phyloP scores from a whole-genome alignment of 1,140 invertebrate species.

The Camponotus pennsylvanicus region DNA sequence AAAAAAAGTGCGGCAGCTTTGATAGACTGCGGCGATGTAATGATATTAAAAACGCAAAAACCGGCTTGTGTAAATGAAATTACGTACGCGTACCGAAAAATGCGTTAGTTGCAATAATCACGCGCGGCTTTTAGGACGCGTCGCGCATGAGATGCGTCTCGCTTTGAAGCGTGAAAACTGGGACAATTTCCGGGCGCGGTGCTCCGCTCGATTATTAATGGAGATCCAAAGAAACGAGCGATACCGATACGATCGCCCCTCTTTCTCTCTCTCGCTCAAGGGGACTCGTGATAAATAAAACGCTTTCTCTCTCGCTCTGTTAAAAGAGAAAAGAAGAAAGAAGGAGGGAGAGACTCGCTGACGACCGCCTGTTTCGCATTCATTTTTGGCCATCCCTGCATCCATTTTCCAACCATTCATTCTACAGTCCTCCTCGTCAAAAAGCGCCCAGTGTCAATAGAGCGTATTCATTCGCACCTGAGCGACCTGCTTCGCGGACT shows the following conservation, averaged over 20 bases:
- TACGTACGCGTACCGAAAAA: constrained; percentile 31
- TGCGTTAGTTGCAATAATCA: constrained; percentile 43
- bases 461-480: constrained; percentile 65
- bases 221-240: neutral
- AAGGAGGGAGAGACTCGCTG: no score
- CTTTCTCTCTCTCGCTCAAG: no score
- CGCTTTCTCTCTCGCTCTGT: neutral
- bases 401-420: constrained; percentile 54
- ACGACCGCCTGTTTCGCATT: no score
- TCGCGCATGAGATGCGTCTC: constrained; percentile 33
- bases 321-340: neutral
- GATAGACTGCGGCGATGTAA: neutral
- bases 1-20: constrained; percentile 2
- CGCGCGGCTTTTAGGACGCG: constrained; percentile 25
- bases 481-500: constrained; percentile 3
- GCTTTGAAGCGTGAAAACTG: constrained; percentile 35
- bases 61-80: constrained; percentile 22
- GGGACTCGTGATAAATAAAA: no score
- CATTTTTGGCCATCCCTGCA: neutral
- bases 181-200: neutral
- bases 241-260: no score
- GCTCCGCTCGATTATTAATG: neutral
- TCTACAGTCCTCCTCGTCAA: neutral
- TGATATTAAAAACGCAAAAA: constrained; percentile 36
- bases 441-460: constrained; percentile 58